These are phyloP conservation scores for Sylvietta virens DNA, from an alignment of 2,113 vertebrate genomes.

Conservation along the genomic window DNA sequence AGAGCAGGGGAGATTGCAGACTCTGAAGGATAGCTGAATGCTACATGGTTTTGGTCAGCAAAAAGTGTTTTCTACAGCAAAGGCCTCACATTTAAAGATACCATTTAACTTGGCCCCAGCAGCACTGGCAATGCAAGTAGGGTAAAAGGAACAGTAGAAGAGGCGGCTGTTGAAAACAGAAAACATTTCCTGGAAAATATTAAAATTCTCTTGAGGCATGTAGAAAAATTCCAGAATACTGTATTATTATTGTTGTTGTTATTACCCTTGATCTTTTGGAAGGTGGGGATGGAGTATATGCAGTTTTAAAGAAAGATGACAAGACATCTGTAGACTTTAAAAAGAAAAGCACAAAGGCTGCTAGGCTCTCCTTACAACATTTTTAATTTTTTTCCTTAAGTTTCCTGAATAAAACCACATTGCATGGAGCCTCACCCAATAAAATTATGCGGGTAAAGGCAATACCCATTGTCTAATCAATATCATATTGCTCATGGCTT, in stretches of 20 bases:
- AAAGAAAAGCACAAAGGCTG: conserved; percentile 3
- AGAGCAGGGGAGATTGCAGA: neutral
- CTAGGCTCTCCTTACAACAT: neutral
- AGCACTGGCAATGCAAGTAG: neutral
- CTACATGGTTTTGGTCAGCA: neutral
- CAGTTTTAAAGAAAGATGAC: conserved; percentile 1
- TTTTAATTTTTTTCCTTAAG: conserved; percentile 56
- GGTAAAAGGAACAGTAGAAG: neutral
- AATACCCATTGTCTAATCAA: conserved; percentile 71
- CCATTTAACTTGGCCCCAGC: neutral
- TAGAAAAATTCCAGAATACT: conserved; percentile 7
- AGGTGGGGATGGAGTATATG: neutral
- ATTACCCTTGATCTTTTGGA: conserved; percentile 32
- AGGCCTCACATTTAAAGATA: neutral
- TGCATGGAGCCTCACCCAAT: conserved; percentile 62
- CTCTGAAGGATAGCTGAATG: neutral
- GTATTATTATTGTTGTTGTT: conserved; percentile 7
- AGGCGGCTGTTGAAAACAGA: neutral
- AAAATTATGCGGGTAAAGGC: conserved; percentile 60
- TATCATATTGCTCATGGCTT: conserved; percentile 70
- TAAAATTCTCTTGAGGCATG: conserved; percentile 18
- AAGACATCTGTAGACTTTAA: conserved; percentile 42
- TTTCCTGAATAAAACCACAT: conserved; percentile 50
- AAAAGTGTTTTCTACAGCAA: neutral
- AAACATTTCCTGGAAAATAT: conserved; percentile 33